Evolutionary conservation across 1,140 invertebrate genomes (phyloP).

Genomic region (Coboldia fuscipes): DNA sequence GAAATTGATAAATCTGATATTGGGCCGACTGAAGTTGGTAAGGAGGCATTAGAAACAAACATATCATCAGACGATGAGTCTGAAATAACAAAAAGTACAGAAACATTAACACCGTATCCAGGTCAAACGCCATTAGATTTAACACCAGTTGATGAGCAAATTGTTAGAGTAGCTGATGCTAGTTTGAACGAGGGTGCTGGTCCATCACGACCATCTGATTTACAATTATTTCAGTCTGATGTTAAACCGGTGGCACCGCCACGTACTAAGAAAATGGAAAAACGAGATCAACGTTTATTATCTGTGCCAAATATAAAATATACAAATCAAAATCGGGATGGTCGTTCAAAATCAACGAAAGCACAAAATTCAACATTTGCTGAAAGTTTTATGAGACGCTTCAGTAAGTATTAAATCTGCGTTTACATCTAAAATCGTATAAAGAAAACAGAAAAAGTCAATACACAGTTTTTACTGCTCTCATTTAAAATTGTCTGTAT

Average conservation of each 20-base stretch:
- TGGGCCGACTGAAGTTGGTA: constrained; percentile 2
- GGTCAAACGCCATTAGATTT: too few relatives aligned
- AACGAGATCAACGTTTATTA: constrained; percentile 41
- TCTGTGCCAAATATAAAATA: constrained; percentile 58
- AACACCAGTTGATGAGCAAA: constrained; percentile 13
- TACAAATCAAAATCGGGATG: constrained; percentile 14
- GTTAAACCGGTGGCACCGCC: constrained; percentile 33
- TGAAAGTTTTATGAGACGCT: constrained; percentile 53
- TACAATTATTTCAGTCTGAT: constrained; percentile 36
- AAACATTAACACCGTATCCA: too few relatives aligned
- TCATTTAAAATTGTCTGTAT: too few relatives aligned
- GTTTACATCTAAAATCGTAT: too few relatives aligned
- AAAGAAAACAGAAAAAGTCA: too few relatives aligned
- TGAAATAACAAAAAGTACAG: constrained; percentile 1
- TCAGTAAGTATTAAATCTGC: constrained; percentile 53
- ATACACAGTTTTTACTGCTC: too few relatives aligned
- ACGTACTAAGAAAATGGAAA: constrained; percentile 32
- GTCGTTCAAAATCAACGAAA: constrained; percentile 10
- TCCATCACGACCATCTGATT: constrained; percentile 30
- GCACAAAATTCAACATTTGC: constrained; percentile 29
- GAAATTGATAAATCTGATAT: constrained; percentile 2
- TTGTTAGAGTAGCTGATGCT: constrained; percentile 5
- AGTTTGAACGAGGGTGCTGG: constrained; percentile 10
- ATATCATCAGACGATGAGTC: constrained; percentile 1
- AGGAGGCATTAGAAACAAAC: not conserved